Base-by-base conservation (phyloP, 2,113 vertebrate species). In the Anolis sagrei region DNA sequence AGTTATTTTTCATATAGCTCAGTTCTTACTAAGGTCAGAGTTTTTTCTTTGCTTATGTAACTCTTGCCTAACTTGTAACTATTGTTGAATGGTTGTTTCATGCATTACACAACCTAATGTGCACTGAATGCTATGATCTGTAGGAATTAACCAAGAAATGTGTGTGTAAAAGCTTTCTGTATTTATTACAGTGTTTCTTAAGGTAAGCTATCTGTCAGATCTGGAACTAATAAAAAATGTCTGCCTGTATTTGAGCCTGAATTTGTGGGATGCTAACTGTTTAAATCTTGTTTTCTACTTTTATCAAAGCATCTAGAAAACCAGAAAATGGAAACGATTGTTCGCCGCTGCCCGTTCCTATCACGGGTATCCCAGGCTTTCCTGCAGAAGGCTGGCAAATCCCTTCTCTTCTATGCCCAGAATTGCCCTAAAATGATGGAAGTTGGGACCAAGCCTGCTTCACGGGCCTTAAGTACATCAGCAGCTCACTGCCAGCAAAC, bases 391-490 rank as follows among this genome's bases (percentile, higher is more conserved):
- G 95, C 98, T 14, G 97, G 97, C 69, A 97, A 97, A 77, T 97
- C 97, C 2, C 90, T 99, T 94, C 94, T 98, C 25, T 95, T 96
- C 1, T 99, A 98, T 29, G 98, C 98, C 19, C 98, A 98, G 93
- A 97, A 95, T 84, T 99, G 98, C 89, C 98, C 98, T 1, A 95
- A 98, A 51, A 99, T 99, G 98, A 99, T 99, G 98, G 98, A 98
- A 86, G 93, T 97, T 68, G 97, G 93, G 16, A 95, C 97, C 39
- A 97, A 97, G 81, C 96, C 97, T 7, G 96, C 93, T 27, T 73
- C 95, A 72, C 96, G 98, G 11, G 84, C 96, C 19, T 92, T 99
- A 64, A 96, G 96, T 86, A 97, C 97, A 25, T 97, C 98, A 0
- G 85, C 97, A 1, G 92, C 93, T 74, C 92, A 88, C 79, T 94